Conservation (phyloP, 1,140 invertebrate species). For the Papilio glaucus region DNA sequence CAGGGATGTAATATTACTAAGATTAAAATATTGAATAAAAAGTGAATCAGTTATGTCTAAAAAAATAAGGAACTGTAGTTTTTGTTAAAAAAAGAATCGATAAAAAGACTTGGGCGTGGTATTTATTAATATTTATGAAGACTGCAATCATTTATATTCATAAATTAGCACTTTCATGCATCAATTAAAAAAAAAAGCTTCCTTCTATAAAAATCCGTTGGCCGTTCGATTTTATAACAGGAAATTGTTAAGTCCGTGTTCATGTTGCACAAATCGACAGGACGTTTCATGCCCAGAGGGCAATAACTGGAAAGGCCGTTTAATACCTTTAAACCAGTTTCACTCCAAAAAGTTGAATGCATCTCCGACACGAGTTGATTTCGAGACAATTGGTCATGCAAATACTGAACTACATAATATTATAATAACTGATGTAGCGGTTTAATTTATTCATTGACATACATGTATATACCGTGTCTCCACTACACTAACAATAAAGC, state of each 20-base stretch:
- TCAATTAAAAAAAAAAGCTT: constrained; percentile 1
- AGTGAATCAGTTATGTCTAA: background rate
- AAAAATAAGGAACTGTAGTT: background rate
- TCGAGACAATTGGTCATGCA: no score
- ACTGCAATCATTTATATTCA: background rate
- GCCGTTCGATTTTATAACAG: background rate
- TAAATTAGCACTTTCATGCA: background rate
- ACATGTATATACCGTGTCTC: no score
- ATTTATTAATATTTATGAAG: constrained; percentile 9
- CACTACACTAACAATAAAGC: no score
- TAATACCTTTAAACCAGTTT: constrained; percentile 18
- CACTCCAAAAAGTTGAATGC: background rate
- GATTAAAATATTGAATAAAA: no score
- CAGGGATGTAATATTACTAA: no score
- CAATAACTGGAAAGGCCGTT: constrained; percentile 12
- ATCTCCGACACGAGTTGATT: background rate
- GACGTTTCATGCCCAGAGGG: background rate
- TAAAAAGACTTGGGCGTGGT: background rate
- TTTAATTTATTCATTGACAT: no score
- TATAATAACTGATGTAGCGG: no score
- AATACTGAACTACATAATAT: no score
- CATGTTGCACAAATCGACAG: constrained; percentile 23
- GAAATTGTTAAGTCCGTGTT: constrained; percentile 9
- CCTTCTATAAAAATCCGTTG: constrained; percentile 7
- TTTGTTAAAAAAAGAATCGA: background rate